A percentile compares a stretch with the other conserved stretches of the same genome.
phyloP scores from a whole-genome alignment of 2,797 vertebrate genomes.

The Helicolenus hilgendorfi region DNA sequence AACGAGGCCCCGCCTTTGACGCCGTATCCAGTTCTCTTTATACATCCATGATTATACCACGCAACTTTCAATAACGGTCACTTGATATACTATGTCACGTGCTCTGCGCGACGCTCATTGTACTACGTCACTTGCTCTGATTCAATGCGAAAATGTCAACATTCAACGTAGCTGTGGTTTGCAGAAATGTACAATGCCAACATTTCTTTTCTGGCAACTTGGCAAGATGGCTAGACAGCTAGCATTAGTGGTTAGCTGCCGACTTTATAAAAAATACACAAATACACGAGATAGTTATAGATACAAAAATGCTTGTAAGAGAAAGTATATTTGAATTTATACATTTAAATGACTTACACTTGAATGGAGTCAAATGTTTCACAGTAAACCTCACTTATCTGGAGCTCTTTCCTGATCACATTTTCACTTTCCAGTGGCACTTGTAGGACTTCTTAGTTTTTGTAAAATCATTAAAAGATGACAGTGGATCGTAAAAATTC shows the following conservation, averaged over 20 bases:
- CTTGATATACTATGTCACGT: neutral
- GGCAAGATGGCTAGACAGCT: neutral
- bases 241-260: neutral
- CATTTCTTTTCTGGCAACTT: neutral
- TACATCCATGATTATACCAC: accelerated
- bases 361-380: neutral
- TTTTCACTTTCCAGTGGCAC: neutral
- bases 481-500: neutral
- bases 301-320: neutral
- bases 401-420: neutral
- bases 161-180: neutral
- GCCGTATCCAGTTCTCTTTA: too few species aligned
- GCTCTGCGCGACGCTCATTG: neutral
- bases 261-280: neutral
- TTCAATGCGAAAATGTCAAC: neutral
- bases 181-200: neutral
- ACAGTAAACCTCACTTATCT: neutral
- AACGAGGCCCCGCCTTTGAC: too few species aligned
- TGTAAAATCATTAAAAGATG: neutral
- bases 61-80: accelerated
- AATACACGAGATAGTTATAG: neutral
- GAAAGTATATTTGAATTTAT: neutral
- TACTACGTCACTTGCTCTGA: neutral
- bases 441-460: neutral
- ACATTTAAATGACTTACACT: neutral